Evolutionary conservation across 2,113 vertebrate species (phyloP).

Genomic region (Corvus cornix): DNA sequence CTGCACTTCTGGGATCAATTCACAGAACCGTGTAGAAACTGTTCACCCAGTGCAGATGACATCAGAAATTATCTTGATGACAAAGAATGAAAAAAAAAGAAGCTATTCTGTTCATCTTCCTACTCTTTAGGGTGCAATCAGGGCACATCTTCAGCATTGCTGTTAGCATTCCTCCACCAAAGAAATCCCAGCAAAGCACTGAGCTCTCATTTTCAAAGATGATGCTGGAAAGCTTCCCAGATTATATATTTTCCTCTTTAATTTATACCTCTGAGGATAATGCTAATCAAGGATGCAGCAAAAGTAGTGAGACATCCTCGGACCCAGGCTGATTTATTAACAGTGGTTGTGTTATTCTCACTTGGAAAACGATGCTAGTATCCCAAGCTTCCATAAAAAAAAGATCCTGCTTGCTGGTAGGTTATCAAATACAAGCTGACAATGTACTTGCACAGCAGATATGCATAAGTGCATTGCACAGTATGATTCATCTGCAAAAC

Average conservation of each 20-base stretch:
- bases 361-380: background rate
- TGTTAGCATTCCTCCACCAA: constrained; percentile 28
- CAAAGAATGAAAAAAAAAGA: background rate
- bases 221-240: constrained; percentile 53
- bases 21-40: background rate
- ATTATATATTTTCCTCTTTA: constrained; percentile 55
- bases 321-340: constrained; percentile 25
- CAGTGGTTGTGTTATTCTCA: constrained; percentile 9
- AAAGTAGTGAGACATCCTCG: background rate
- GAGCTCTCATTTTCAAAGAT: constrained; percentile 43
- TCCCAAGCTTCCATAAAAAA: background rate
- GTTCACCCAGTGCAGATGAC: background rate
- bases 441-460: constrained; percentile 46
- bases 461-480: constrained; percentile 34
- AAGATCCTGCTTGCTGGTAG: background rate
- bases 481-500: constrained; percentile 47
- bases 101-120: background rate
- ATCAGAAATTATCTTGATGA: constrained; percentile 1
- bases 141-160: background rate
- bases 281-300: constrained; percentile 7
- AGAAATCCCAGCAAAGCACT: background rate
- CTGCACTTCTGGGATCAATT: background rate
- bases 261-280: constrained; percentile 55
- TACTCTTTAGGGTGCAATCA: constrained; percentile 19
- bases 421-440: constrained; percentile 44